Evolutionary conservation across 1,140 invertebrate genomes (phyloP).

Genomic region (Meloidogyne floridensis): DNA sequence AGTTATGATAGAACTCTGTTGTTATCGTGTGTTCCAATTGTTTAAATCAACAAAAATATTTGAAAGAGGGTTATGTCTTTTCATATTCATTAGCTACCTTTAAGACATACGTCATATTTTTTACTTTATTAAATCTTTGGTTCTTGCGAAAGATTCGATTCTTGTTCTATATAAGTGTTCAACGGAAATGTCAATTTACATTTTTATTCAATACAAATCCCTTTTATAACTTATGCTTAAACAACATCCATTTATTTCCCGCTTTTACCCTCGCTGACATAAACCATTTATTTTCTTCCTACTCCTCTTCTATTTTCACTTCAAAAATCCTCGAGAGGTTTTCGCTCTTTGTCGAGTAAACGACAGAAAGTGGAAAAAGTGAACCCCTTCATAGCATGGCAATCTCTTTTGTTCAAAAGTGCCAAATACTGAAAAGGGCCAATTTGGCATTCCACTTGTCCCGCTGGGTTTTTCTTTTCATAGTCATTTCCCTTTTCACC

Average conservation of each 20-base stretch:
- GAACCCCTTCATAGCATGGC: not conserved
- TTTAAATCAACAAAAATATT: no score
- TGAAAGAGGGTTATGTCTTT: no score
- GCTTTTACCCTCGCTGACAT: not conserved
- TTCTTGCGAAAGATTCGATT: no score
- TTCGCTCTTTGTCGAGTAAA: not conserved
- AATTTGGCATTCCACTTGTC: constrained; percentile 6
- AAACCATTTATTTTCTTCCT: constrained; percentile 8
- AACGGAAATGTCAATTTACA: constrained; percentile 1
- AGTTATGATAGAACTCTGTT: no score
- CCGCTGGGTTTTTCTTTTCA: not conserved
- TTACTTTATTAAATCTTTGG: no score
- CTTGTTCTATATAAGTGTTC: not conserved
- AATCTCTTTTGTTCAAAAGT: constrained; percentile 8
- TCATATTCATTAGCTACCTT: no score
- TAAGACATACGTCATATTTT: no score
- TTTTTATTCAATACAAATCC: not conserved
- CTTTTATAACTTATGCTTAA: not conserved
- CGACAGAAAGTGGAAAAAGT: not conserved
- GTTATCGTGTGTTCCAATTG: no score
- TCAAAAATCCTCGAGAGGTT: not conserved
- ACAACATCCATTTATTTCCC: not conserved
- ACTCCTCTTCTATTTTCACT: not conserved
- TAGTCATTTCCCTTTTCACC: not conserved
- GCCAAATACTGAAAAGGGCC: constrained; percentile 5